Evolutionary conservation across 2,888 invertebrate genomes (phyloP).

Genomic region (Bruchidius siliquastri): DNA sequence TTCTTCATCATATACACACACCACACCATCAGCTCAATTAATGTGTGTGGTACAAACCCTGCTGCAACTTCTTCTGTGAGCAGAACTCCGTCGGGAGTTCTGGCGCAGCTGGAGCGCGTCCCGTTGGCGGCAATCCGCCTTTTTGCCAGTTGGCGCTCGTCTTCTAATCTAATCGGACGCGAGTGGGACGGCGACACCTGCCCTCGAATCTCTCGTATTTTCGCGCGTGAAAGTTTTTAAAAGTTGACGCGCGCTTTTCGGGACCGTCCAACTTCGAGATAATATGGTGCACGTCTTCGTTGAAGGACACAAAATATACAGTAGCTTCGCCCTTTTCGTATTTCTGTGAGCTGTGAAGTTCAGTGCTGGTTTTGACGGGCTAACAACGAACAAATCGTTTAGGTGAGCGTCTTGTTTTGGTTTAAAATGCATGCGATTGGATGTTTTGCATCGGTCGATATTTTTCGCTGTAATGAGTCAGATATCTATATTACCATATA

Average conservation of each 20-base stretch:
- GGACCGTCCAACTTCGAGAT: neutral
- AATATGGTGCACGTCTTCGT: neutral
- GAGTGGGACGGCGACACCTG: neutral
- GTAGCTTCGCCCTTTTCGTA: neutral
- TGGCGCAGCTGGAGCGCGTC: neutral
- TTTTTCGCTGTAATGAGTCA: too few relatives aligned
- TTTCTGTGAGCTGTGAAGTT: neutral
- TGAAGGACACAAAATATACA: neutral
- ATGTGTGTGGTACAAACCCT: too few relatives aligned
- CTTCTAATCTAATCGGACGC: neutral
- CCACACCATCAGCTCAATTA: too few relatives aligned
- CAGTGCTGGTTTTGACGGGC: neutral
- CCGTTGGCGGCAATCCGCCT: neutral
- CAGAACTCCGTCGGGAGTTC: neutral
- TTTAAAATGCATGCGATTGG: too few relatives aligned
- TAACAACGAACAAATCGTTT: neutral
- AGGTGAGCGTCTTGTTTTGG: too few relatives aligned
- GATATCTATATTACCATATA: too few relatives aligned
- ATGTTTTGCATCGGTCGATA: too few relatives aligned
- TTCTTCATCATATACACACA: too few relatives aligned
- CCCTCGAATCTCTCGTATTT: too few relatives aligned
- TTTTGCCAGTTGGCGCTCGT: neutral
- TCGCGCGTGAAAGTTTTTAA: neutral
- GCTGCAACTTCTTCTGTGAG: neutral
- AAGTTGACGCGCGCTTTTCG: neutral